Conservation (phyloP, 2,113 vertebrate genomes). For the Balaenoptera acutorostrata region DNA sequence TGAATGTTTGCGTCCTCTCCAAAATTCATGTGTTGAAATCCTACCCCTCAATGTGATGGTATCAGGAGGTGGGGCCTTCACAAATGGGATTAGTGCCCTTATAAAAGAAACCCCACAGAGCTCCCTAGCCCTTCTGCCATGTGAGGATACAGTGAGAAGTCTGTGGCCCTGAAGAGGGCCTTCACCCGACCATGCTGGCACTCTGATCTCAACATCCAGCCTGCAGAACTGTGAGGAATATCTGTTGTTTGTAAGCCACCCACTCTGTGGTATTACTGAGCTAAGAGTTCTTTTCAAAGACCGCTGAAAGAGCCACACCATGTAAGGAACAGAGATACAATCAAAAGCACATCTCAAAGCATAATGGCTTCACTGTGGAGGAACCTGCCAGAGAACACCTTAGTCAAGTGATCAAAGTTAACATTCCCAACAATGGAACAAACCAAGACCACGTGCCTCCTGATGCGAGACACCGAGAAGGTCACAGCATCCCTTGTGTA, state of each 20-base stretch:
- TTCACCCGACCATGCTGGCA: neutral
- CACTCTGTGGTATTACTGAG: neutral
- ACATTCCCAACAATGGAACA: neutral
- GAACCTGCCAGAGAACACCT: neutral
- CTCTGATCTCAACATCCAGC: neutral
- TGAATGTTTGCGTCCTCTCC: neutral
- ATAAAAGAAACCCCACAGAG: neutral
- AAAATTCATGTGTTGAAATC: neutral
- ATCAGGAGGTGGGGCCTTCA: neutral
- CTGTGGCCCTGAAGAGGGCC: neutral
- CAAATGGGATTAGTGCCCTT: neutral
- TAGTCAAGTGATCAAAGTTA: neutral
- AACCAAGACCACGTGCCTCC: neutral
- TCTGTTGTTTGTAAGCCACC: neutral
- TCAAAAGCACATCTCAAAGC: neutral
- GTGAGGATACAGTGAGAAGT: neutral
- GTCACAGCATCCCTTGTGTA: neutral
- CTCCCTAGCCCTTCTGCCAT: neutral
- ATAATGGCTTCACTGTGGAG: neutral
- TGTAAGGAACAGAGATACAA: neutral
- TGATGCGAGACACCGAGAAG: neutral
- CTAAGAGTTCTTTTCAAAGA: neutral
- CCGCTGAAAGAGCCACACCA: neutral
- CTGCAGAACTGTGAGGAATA: neutral
- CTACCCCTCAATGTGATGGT: too few species aligned